Evolutionary conservation across 2,113 vertebrate genomes (phyloP).

Genomic region (Ellobius talpinus): DNA sequence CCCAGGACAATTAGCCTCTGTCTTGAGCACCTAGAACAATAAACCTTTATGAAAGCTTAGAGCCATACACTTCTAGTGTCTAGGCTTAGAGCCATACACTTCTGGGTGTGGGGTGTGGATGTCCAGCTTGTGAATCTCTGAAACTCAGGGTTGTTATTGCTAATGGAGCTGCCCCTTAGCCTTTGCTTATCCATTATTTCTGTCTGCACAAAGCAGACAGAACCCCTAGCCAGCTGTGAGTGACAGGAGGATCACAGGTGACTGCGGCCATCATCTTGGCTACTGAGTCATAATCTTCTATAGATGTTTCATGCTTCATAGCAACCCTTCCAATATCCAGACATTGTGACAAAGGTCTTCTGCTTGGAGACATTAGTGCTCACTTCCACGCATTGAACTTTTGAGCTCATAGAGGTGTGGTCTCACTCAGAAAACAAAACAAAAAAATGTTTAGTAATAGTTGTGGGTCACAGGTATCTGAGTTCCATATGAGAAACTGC

Average conservation of each 20-base stretch:
- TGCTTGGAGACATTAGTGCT: not conserved
- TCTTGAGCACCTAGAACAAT: not conserved
- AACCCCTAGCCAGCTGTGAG: not conserved
- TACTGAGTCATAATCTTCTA: not conserved
- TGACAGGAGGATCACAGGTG: not conserved
- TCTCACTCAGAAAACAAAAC: constrained; percentile 30
- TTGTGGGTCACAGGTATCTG: not conserved
- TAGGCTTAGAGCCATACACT: not conserved
- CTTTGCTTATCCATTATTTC: not conserved
- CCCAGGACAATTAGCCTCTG: not conserved
- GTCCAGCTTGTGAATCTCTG: not conserved
- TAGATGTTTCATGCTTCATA: not conserved
- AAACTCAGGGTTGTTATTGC: not conserved
- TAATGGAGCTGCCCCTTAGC: not conserved
- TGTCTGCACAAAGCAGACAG: not conserved
- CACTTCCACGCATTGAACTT: not conserved
- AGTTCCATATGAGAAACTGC: not conserved
- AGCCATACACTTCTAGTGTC: not conserved
- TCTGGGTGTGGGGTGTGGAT: not conserved
- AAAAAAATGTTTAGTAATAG: not conserved
- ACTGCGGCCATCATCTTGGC: not conserved
- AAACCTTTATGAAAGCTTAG: not conserved
- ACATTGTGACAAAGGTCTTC: not conserved
- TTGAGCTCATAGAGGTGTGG: not conserved
- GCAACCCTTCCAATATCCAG: not conserved